phyloP scores from a whole-genome alignment of 1,140 invertebrate species.

The Manduca sexta region DNA sequence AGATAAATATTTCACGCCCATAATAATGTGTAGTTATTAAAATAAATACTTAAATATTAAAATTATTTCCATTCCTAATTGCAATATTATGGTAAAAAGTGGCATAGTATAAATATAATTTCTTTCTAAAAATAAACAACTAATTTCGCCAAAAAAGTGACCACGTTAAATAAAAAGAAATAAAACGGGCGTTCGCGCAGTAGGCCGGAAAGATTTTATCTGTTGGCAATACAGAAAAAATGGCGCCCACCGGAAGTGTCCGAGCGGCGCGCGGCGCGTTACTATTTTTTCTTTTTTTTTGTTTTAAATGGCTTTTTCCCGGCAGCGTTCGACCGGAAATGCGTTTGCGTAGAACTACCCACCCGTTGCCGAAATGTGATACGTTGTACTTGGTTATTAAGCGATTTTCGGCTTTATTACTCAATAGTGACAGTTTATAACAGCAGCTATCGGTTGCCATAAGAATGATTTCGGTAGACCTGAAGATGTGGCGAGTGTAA shows the following conservation, averaged over 20 bases:
- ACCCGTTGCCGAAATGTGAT: conserved; percentile 41
- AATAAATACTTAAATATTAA: too few relatives aligned
- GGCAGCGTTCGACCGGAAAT: conserved; percentile 70
- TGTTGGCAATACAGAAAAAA: conserved; percentile 73
- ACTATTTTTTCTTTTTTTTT: conserved; percentile 69
- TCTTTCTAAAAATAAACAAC: background rate
- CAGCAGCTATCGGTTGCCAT: conserved; percentile 23
- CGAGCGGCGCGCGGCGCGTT: conserved; percentile 68
- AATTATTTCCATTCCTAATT: too few relatives aligned
- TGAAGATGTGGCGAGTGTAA: conserved; percentile 48
- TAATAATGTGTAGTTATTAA: too few relatives aligned
- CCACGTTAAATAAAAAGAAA: conserved; percentile 56
- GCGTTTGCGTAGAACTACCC: conserved; percentile 68
- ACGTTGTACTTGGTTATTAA: conserved; percentile 43
- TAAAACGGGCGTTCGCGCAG: conserved; percentile 64
- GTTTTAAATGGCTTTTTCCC: conserved; percentile 73
- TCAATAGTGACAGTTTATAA: conserved; percentile 30
- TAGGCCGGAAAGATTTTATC: conserved; percentile 73
- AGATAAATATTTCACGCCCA: too few relatives aligned
- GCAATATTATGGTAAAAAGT: too few relatives aligned
- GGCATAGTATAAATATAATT: too few relatives aligned
- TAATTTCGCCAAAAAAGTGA: conserved; percentile 55
- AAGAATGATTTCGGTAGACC: conserved; percentile 39
- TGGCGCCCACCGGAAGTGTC: conserved; percentile 73
- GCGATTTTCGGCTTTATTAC: conserved; percentile 46